Evolutionary conservation across 2,888 invertebrate genomes (phyloP).

Genomic region (Drosophila niveifrons): DNA sequence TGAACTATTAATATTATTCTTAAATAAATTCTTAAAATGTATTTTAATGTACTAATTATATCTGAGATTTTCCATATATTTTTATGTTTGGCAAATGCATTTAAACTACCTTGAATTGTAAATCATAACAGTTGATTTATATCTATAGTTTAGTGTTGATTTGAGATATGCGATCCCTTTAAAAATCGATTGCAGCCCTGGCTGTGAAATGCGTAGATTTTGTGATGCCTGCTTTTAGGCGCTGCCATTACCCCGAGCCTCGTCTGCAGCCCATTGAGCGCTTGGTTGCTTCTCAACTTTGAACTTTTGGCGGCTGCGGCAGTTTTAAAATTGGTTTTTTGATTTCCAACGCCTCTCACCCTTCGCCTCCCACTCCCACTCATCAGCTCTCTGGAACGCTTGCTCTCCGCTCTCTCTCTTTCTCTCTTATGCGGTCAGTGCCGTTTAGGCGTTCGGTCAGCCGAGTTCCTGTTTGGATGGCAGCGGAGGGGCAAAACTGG

Average conservation of each 20-base stretch:
- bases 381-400: not conserved
- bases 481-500: constrained; percentile 14
- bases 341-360: constrained; percentile 49
- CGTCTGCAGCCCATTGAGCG: constrained; percentile 37
- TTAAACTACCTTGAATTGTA: too few species aligned
- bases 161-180: not conserved
- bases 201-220: constrained; percentile 36
- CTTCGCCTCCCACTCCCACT: not conserved
- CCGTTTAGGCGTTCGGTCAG: constrained; percentile 74
- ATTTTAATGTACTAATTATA: too few species aligned
- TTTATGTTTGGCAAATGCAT: too few species aligned
- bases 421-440: constrained; percentile 71
- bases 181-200: constrained; percentile 20
- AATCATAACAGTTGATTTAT: not conserved
- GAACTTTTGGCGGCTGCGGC: constrained; percentile 75
- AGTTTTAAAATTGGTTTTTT: constrained; percentile 75
- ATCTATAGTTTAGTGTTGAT: not conserved
- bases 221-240: constrained; percentile 51
- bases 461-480: constrained; percentile 60
- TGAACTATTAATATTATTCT: too few species aligned
- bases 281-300: constrained; percentile 69
- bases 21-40: too few species aligned
- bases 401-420: constrained; percentile 44
- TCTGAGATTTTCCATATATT: too few species aligned
- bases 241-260: constrained; percentile 14